Evolutionary conservation across 2,888 invertebrate genomes (phyloP).

Genomic region (Stenichneumon culpator): DNA sequence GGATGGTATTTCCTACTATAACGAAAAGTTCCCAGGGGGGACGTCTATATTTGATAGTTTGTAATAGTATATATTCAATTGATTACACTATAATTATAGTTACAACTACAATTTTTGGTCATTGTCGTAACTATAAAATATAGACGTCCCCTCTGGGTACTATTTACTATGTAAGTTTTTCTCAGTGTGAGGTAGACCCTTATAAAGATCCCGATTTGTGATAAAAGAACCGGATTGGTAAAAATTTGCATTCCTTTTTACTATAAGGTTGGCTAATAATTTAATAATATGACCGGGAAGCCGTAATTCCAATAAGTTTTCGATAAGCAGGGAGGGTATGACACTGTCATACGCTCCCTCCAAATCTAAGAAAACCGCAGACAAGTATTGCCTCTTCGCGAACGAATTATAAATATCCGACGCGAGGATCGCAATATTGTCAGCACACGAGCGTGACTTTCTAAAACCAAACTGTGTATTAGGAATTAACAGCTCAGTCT

Average conservation of each 20-base stretch:
- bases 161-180: too few relatives aligned
- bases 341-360: constrained; percentile 23
- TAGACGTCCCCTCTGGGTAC: too few relatives aligned
- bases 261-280: background rate
- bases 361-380: constrained; percentile 17
- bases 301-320: background rate
- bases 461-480: constrained; percentile 20
- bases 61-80: too few relatives aligned
- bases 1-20: too few relatives aligned
- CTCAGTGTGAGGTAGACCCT: constrained; percentile 10
- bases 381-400: background rate
- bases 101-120: too few relatives aligned
- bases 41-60: too few relatives aligned
- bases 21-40: too few relatives aligned
- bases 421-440: constrained; percentile 17
- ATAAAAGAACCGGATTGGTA: background rate
- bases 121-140: too few relatives aligned
- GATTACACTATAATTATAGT: too few relatives aligned
- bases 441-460: constrained; percentile 11
- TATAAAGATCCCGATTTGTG: background rate
- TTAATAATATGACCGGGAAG: background rate
- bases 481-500: background rate
- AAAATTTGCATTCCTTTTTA: constrained; percentile 8
- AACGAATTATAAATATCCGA: constrained; percentile 37
- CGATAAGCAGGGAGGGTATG: background rate